Evolutionary conservation across 2,888 invertebrate genomes (phyloP), one percentile per base, ranked within the genome.

Genomic region (Micropterix aruncella): DNA sequence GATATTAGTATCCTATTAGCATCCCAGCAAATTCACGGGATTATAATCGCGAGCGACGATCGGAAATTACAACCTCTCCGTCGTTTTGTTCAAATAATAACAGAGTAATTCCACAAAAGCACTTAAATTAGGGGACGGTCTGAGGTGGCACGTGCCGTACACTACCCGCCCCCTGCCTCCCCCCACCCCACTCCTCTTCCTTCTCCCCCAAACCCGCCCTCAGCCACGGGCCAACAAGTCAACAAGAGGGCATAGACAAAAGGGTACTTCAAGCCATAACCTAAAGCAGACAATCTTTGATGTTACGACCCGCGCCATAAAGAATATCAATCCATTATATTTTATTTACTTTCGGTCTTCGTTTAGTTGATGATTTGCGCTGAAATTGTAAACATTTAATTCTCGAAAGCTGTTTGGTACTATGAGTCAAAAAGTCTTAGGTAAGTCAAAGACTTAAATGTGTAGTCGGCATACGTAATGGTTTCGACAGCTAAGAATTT

Each of bases 81-180:
- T 12, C 27, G 27, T 5, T 27, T 27, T 27, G 27, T 27, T 27
- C 44, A 48, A 43, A 46, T 48, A 48, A 47, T 44, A 48, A 44
- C 46, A 27, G 5, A 37, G 47, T 46, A 49, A 50, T 50, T 49
- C 47, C 44, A 45, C 45, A 46, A 49, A 50, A 50, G 50, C 50
- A 50, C 50, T 50, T 50, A 48, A 50, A 50, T 50, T 50, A 50
- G 50, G 44, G 47, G 43, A 46, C 44, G 39, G 39, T 47, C 48
- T 46, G 47, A 47, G 47, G 43, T 42, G 47, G 44, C 46, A 44
- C 47, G 50, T 44, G 38, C 41, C 41, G 2, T 37, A 38, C 44
- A 37, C 44, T 40, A 3, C 36, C 16, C 15, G 16, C 18, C 38
- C 9, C 5, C 18, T 18, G 37, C 14, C 3, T 36, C 40, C 2